Conservation (phyloP, 2,888 invertebrate genomes). For the Gari tellinella region DNA sequence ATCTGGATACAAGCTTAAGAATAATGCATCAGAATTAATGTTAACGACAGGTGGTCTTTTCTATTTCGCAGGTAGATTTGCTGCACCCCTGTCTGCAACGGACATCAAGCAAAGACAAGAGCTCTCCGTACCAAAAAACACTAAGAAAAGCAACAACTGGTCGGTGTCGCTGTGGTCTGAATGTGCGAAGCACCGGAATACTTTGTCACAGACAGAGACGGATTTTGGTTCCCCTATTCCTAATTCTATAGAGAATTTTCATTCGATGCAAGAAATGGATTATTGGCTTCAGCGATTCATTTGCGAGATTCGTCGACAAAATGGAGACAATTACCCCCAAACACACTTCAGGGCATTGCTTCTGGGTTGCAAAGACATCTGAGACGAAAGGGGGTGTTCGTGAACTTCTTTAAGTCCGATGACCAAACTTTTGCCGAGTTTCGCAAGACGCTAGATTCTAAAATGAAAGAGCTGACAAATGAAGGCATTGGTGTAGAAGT, state of each 20-base stretch:
- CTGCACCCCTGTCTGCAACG: too few species aligned
- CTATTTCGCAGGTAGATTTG: too few species aligned
- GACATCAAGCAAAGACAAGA: too few species aligned
- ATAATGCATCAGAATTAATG: too few species aligned
- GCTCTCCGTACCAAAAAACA: too few species aligned
- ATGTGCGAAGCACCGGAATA: constrained; percentile 28
- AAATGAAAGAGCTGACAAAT: constrained; percentile 23
- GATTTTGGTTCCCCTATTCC: constrained; percentile 21
- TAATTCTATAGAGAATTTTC: too few species aligned
- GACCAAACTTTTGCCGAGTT: constrained; percentile 4
- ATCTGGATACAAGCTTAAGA: too few species aligned
- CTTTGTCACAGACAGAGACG: neutral
- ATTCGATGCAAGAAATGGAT: constrained; percentile 4
- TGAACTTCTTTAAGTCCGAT: constrained; percentile 12
- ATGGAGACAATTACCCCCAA: constrained; percentile 19
- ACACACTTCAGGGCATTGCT: constrained; percentile 4
- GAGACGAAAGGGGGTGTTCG: neutral
- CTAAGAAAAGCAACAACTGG: too few species aligned
- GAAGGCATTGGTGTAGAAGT: constrained; percentile 9
- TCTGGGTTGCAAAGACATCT: constrained; percentile 5
- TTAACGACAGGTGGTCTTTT: too few species aligned
- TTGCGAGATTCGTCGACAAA: constrained; percentile 13
- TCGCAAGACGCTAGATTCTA: constrained; percentile 13
- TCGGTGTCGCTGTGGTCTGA: too few species aligned
- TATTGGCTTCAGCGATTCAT: constrained; percentile 18